Base-by-base conservation (phyloP, 2,888 invertebrate genomes). In the Ectemnius cavifrons region DNA sequence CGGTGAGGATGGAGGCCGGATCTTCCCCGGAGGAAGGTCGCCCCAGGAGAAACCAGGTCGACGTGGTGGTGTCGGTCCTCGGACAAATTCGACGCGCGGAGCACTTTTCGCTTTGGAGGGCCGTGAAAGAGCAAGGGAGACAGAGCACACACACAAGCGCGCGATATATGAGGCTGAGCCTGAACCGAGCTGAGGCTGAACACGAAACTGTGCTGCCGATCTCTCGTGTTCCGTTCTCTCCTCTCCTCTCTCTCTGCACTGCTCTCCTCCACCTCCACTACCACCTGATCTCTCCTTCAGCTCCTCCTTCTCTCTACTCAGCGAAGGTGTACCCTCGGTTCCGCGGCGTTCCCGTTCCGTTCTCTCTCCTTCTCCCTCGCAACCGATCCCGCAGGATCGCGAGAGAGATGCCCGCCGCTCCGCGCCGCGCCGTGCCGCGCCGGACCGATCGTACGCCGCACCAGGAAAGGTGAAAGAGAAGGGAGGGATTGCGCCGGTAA, bases 191-290 rank as follows among this genome's bases (percentile, higher is more conserved):
- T 84, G 82, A 84, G 37, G 79, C 81, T 81, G 81, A 86, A 80
- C 85, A 86, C 86, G 86, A 88, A 87, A 87, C 88, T 87, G 87
- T 87, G 87, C 87, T 84, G 88, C 88, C 86, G 88, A 88, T 87
- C 87, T 87, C 87, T 86, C 85, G 85, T 84, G 84, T 84, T 86
- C 84, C 83, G 82, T 84, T 86, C 86, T 86, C 83, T 82, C 81
- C 75, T 75, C 68, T 69, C 67, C 73, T 63, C 69, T 76, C 67
- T 72, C 70, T 65, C 60, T 60, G 56, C 69, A 4, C 60, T 61
- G 58, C 73, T 37, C 74, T 59, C 72, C 73, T 52, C 75, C 78
- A 75, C 75, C 77, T 74, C 79, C 81, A 75, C 78, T 72, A 68
- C 57, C 73, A 52, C 57, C 73, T 66, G 71, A 73, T 63, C 64